These are phyloP conservation scores for Moxostoma hubbsi DNA, from an alignment of 2,797 vertebrate species.

Conservation along the genomic window DNA sequence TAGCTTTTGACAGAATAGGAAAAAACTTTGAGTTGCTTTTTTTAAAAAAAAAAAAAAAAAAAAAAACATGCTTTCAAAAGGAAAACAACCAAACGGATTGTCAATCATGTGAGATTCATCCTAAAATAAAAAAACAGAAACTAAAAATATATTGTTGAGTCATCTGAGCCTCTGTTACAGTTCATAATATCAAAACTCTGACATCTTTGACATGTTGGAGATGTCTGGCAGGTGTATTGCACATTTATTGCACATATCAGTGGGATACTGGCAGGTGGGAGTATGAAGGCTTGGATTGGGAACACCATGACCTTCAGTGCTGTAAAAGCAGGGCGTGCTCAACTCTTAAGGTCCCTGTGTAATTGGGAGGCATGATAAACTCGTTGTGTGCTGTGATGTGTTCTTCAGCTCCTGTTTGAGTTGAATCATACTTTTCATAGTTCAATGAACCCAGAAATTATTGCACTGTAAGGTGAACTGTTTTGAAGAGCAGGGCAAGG, in stretches of 20 bases:
- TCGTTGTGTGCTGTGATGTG: slow-evolving; percentile 28
- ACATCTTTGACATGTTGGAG: neutral
- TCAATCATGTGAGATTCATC: slow-evolving; percentile 23
- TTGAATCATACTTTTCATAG: slow-evolving; percentile 36
- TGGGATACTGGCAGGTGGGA: slow-evolving; percentile 24
- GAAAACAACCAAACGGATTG: neutral
- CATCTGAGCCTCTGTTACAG: neutral
- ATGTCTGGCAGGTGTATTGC: slow-evolving; percentile 27
- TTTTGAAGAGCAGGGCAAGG: neutral
- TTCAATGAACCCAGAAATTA: slow-evolving; percentile 43
- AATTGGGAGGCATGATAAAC: slow-evolving; percentile 38
- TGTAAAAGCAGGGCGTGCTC: neutral
- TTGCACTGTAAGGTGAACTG: slow-evolving; percentile 27
- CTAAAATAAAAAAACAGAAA: neutral
- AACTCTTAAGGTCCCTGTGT: slow-evolving; percentile 30
- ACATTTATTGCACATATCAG: neutral
- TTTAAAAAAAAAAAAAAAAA: slow-evolving; percentile 16
- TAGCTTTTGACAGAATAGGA: slow-evolving; percentile 13
- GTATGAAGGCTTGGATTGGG: slow-evolving; percentile 18
- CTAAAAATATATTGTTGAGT: neutral
- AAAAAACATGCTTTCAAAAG: neutral
- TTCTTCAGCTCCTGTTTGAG: slow-evolving; percentile 43
- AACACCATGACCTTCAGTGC: slow-evolving; percentile 19
- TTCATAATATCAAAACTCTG: neutral
- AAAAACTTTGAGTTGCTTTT: slow-evolving; percentile 12